Evolutionary conservation across 1,140 invertebrate species (phyloP).

Genomic region (Drosophila malerkotliana): DNA sequence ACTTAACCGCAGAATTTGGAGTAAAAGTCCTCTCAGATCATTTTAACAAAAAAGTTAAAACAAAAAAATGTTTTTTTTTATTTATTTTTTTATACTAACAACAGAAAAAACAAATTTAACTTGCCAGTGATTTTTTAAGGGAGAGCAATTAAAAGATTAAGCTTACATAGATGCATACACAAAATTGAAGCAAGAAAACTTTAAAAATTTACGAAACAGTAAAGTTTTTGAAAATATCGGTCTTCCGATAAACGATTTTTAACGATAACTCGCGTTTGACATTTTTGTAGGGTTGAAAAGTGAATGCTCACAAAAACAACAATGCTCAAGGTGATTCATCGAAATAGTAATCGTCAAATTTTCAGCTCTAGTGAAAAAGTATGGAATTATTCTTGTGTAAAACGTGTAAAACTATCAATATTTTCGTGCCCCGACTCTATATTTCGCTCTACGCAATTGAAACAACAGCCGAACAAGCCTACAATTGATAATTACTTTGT

Average conservation of each 20-base stretch:
- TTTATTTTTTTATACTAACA: too few relatives aligned
- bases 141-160: too few relatives aligned
- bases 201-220: too few relatives aligned
- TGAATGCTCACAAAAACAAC: slow-evolving; percentile 28
- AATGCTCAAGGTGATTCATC: slow-evolving; percentile 46
- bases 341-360: slow-evolving; percentile 41
- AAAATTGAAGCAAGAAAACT: too few relatives aligned
- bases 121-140: too few relatives aligned
- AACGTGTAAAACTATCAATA: slow-evolving; percentile 62
- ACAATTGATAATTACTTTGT: slow-evolving; percentile 28
- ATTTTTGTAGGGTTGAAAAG: slow-evolving; percentile 6
- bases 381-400: slow-evolving; percentile 69
- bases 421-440: slow-evolving; percentile 45
- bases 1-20: too few relatives aligned
- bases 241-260: background rate
- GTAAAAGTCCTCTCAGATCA: too few relatives aligned
- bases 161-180: too few relatives aligned
- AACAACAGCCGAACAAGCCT: slow-evolving; percentile 31
- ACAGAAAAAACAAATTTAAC: too few relatives aligned
- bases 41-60: too few relatives aligned
- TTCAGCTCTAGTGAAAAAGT: slow-evolving; percentile 67
- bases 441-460: slow-evolving; percentile 39
- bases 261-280: background rate
- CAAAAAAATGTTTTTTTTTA: too few relatives aligned
- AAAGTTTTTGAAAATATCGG: background rate